Evolutionary conservation across 2,113 vertebrate species (phyloP).

Genomic region (Andinoacara biseriatus): DNA sequence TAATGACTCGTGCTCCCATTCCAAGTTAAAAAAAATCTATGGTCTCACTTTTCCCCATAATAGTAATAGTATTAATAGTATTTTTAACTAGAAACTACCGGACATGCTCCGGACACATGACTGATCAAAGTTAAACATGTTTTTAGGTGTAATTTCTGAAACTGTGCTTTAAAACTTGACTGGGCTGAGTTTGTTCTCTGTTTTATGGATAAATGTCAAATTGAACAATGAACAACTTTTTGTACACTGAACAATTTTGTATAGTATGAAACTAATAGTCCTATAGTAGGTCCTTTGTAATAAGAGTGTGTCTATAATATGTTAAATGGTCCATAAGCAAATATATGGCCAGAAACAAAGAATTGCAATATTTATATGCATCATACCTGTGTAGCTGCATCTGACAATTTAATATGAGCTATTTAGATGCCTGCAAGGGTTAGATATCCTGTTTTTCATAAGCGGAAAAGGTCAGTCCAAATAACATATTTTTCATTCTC

Average conservation of each 20-base stretch:
- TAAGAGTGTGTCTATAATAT: no score
- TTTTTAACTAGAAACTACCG: background rate
- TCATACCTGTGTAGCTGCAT: background rate
- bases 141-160: background rate
- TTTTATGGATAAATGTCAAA: no score
- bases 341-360: background rate
- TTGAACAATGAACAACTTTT: no score
- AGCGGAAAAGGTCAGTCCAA: background rate
- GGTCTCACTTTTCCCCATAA: background rate
- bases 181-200: no score
- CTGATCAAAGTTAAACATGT: background rate
- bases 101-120: background rate
- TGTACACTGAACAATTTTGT: no score
- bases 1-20: background rate
- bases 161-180: background rate
- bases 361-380: background rate
- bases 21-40: background rate
- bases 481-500: slow-evolving; percentile 5
- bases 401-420: background rate
- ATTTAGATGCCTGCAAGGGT: background rate
- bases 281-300: no score
- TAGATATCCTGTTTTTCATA: background rate
- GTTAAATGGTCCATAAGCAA: background rate
- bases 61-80: background rate
- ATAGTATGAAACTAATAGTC: no score